Evolutionary conservation across 2,888 invertebrate genomes (phyloP).

Genomic region (Dexiosoma caninum): DNA sequence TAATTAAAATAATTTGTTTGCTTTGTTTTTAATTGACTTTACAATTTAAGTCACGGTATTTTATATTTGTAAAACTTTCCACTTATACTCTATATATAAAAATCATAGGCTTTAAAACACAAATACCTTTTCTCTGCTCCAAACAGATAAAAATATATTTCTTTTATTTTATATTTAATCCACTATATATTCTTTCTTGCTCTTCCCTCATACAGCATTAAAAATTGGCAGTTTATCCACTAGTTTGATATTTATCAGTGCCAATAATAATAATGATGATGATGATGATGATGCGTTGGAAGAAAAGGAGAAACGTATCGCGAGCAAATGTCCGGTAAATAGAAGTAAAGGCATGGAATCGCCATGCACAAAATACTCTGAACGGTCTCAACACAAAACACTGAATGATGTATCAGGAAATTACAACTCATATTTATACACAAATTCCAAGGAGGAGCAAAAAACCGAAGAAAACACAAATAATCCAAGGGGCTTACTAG

Average conservation of each 20-base stretch:
- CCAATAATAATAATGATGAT: too few species aligned
- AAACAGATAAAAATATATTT: constrained; percentile 9
- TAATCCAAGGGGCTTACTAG: background rate
- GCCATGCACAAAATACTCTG: constrained; percentile 52
- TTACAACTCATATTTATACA: constrained; percentile 72
- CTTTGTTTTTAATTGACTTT: too few species aligned
- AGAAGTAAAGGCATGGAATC: constrained; percentile 8
- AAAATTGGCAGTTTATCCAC: background rate
- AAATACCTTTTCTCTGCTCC: constrained; percentile 53
- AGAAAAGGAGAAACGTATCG: constrained; percentile 23
- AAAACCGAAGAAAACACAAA: constrained; percentile 3
- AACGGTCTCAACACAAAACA: constrained; percentile 76
- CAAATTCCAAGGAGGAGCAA: constrained; percentile 37
- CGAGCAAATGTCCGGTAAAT: constrained; percentile 35
- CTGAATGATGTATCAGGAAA: constrained; percentile 72
- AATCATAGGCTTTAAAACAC: too few species aligned
- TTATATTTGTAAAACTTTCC: too few species aligned
- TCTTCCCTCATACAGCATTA: background rate
- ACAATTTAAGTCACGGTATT: too few species aligned
- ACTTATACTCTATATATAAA: too few species aligned
- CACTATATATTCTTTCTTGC: constrained; percentile 33
- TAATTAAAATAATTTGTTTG: too few species aligned
- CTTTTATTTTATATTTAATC: constrained; percentile 39
- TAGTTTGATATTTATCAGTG: constrained; percentile 14
- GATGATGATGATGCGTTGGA: background rate